Percentiles rank a stretch among this genome's conserved stretches.
Evolutionary conservation across 2,888 invertebrate genomes (phyloP).

Genomic region (Drosophila niveifrons): DNA sequence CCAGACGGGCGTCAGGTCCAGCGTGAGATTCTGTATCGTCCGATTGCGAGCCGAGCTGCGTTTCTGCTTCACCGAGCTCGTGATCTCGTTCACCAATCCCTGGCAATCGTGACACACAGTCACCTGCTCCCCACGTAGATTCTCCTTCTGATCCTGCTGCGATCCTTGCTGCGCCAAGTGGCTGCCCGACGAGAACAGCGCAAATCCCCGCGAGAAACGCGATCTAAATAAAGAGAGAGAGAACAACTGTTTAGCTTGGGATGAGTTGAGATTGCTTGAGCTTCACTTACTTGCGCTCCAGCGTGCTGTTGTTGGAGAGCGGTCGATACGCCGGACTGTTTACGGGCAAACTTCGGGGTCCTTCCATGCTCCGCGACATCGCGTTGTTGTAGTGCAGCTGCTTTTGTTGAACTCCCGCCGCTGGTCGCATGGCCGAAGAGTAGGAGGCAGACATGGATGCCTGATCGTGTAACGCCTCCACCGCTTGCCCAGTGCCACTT

Average conservation of each 20-base stretch:
- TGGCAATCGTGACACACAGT: constrained; percentile 97
- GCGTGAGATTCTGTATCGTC: constrained; percentile 92
- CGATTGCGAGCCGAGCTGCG: constrained; percentile 93
- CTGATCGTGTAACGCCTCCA: constrained; percentile 82
- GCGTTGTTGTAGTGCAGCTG: constrained; percentile 82
- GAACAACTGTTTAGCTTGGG: neutral
- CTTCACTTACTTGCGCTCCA: constrained; percentile 86
- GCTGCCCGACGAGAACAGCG: constrained; percentile 86
- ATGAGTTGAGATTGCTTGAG: neutral
- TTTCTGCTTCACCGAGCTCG: constrained; percentile 92
- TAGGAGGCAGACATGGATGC: constrained; percentile 80
- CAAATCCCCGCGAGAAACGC: constrained; percentile 88
- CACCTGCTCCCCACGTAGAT: constrained; percentile 92
- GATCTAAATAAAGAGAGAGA: constrained; percentile 84
- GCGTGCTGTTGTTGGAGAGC: constrained; percentile 85
- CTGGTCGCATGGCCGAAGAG: constrained; percentile 70
- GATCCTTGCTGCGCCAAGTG: constrained; percentile 82
- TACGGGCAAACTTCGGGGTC: constrained; percentile 87
- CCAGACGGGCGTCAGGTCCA: constrained; percentile 94
- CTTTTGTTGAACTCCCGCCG: constrained; percentile 69
- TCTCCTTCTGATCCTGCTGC: constrained; percentile 87
- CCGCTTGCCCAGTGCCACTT: constrained; percentile 85
- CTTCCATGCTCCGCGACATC: constrained; percentile 88
- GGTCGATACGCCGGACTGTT: constrained; percentile 84
- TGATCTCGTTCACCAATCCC: constrained; percentile 96